Percentiles rank a stretch among this genome's conserved stretches.
Evolutionary conservation across 2,888 invertebrate genomes (phyloP).

Genomic region (Meganola albula): DNA sequence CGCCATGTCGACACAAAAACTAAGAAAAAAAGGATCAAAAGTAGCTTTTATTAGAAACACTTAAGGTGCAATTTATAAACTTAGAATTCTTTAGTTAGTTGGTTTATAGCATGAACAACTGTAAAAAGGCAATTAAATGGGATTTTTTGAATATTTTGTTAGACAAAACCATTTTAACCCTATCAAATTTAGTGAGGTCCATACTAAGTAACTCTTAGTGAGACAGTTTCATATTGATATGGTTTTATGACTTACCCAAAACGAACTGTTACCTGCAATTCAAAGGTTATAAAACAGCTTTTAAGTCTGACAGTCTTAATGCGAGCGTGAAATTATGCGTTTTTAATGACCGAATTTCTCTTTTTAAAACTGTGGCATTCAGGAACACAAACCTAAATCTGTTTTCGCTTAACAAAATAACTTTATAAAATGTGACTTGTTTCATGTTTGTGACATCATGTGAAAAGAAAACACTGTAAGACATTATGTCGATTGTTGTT

Average conservation of each 20-base stretch:
- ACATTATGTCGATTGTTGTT: too few relatives aligned
- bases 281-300: conserved; percentile 66
- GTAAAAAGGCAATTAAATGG: too few relatives aligned
- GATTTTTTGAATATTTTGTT: too few relatives aligned
- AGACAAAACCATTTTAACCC: too few relatives aligned
- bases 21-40: too few relatives aligned
- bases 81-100: too few relatives aligned
- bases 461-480: too few relatives aligned
- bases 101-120: too few relatives aligned
- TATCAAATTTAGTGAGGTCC: conserved; percentile 16
- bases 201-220: conserved; percentile 31
- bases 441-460: conserved; percentile 37
- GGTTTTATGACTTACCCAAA: conserved; percentile 54
- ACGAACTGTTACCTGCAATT: conserved; percentile 62
- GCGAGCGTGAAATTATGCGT: conserved; percentile 63
- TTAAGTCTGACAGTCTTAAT: conserved; percentile 47
- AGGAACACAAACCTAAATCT: conserved; percentile 14
- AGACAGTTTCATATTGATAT: conserved; percentile 44
- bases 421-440: conserved; percentile 46
- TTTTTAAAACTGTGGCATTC: too few relatives aligned
- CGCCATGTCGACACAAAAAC: too few relatives aligned
- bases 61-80: too few relatives aligned
- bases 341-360: conserved; percentile 60
- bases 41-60: too few relatives aligned
- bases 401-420: conserved; percentile 41